Percentiles rank a stretch among this genome's conserved stretches.
phyloP scores from a whole-genome alignment of 2,113 vertebrate genomes.

The Syngnathus typhle region DNA sequence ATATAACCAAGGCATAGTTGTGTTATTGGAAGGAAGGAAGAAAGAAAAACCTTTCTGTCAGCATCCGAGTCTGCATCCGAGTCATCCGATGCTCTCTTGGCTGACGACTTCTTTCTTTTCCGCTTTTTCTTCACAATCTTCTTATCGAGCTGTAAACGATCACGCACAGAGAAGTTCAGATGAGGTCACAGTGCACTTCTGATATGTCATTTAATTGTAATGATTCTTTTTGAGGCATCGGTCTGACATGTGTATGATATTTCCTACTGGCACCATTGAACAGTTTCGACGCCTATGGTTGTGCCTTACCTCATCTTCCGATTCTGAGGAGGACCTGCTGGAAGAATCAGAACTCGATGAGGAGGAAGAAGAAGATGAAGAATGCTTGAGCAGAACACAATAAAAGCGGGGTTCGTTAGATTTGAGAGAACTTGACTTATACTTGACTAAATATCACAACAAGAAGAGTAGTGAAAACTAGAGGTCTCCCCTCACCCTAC shows the following conservation, averaged over 20 bases:
- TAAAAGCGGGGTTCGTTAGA: constrained; percentile 94
- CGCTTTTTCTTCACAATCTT: constrained; percentile 83
- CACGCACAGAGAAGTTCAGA: not conserved
- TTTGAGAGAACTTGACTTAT: constrained; percentile 51
- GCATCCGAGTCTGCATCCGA: constrained; percentile 78
- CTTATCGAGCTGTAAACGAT: constrained; percentile 80
- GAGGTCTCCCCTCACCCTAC: constrained; percentile 97
- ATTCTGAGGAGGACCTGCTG: constrained; percentile 91
- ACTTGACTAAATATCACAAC: not conserved
- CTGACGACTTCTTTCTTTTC: constrained; percentile 78
- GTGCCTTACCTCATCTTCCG: constrained; percentile 83
- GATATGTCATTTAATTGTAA: too few species aligned
- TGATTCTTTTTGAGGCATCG: too few species aligned
- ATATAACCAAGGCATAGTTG: not conserved
- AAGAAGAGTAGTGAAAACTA: constrained; percentile 26
- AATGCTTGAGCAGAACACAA: constrained; percentile 99
- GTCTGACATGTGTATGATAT: too few species aligned
- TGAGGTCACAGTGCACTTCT: not conserved
- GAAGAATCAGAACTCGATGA: constrained; percentile 99
- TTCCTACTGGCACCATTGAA: not conserved
- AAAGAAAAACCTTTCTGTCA: constrained; percentile 78
- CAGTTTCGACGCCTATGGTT: not conserved
- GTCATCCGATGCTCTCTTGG: constrained; percentile 78
- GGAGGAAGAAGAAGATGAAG: constrained; percentile 96
- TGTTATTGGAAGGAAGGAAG: not conserved